These are phyloP conservation scores for Chesias legatella DNA, from an alignment of 2,888 invertebrate genomes.

Conservation along the genomic window DNA sequence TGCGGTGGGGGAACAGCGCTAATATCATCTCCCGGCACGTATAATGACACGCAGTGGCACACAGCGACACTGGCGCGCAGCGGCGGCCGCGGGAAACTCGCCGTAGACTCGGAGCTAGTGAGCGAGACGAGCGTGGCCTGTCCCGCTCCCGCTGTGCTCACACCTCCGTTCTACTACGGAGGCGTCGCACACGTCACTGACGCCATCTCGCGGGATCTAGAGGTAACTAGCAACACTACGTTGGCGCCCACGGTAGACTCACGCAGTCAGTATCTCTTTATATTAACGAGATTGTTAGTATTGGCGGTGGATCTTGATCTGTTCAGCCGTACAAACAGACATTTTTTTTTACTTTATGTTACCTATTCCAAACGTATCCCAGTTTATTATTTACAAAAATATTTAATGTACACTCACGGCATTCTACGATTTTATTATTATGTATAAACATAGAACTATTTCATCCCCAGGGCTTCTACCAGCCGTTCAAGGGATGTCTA, in stretches of 20 bases:
- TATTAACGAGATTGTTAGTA: no score
- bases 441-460: no score
- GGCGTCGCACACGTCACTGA: slow-evolving; percentile 81
- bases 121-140: slow-evolving; percentile 74
- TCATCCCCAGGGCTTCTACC: slow-evolving; percentile 78
- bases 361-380: no score
- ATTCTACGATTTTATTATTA: not conserved
- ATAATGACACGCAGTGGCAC: slow-evolving; percentile 91
- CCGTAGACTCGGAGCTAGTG: slow-evolving; percentile 82
- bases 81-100: slow-evolving; percentile 82
- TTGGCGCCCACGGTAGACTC: no score
- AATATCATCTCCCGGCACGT: slow-evolving; percentile 77
- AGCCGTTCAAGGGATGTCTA: slow-evolving; percentile 91
- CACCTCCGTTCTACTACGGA: slow-evolving; percentile 89
- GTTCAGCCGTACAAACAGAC: no score
- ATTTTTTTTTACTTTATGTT: no score
- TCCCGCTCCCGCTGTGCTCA: slow-evolving; percentile 77
- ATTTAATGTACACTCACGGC: no score
- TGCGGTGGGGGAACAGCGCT: slow-evolving; percentile 83
- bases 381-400: no score
- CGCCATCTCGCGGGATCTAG: slow-evolving; percentile 40
- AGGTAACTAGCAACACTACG: slow-evolving; percentile 37
- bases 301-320: no score
- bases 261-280: no score
- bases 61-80: slow-evolving; percentile 84